A percentile compares a stretch with the other conserved stretches of the same genome.
Conservation (phyloP, 2,113 vertebrate genomes). For the Corythaeola cristata region DNA sequence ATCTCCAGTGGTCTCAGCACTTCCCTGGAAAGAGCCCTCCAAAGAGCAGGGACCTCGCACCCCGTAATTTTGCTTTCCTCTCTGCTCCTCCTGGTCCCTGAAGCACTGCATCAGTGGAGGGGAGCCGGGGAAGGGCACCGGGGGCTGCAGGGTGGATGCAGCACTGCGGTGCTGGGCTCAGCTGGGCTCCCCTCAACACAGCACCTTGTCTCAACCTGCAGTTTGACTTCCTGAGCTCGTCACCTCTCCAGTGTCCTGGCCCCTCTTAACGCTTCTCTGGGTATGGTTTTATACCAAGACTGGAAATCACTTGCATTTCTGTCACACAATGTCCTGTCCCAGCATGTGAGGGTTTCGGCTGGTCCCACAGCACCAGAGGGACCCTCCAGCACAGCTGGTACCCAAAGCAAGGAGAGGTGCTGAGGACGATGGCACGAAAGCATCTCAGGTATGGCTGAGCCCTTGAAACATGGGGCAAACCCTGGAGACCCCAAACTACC, state of each 20-base stretch:
- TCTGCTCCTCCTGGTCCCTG: background rate
- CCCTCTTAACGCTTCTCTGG: background rate
- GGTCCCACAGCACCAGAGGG: background rate
- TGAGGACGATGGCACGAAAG: fast-evolving
- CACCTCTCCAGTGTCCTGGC: fast-evolving
- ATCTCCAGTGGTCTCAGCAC: background rate
- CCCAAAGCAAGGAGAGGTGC: background rate
- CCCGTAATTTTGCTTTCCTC: background rate
- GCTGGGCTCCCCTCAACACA: background rate
- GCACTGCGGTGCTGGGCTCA: background rate
- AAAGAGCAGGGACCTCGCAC: background rate
- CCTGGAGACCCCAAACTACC: background rate
- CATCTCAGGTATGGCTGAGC: background rate
- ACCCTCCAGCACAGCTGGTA: background rate
- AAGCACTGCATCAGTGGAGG: background rate
- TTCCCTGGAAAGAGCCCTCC: background rate
- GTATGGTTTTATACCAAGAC: background rate
- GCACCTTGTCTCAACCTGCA: background rate
- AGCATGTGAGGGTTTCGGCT: background rate
- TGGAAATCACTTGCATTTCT: background rate
- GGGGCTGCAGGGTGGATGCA: background rate
- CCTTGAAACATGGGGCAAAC: background rate
- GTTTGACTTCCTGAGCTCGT: fast-evolving
- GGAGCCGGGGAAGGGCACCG: background rate
- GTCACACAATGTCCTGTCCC: background rate